phyloP scores from a whole-genome alignment of 2,888 invertebrate genomes.

The Polydrusus pterygomalis region DNA sequence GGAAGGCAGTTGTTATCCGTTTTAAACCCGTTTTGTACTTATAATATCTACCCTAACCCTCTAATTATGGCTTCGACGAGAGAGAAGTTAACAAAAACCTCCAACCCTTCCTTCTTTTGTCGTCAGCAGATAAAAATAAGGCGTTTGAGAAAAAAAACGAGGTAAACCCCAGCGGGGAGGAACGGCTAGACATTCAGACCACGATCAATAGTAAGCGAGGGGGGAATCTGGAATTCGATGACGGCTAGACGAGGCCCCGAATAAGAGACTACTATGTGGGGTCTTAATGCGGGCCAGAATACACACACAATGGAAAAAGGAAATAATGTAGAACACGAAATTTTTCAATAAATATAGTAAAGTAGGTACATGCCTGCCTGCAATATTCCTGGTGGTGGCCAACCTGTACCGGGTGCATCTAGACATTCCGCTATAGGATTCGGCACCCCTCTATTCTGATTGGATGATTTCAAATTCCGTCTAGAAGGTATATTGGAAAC shows the following conservation, averaged over 20 bases:
- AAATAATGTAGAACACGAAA: too few relatives aligned
- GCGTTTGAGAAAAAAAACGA: slow-evolving; percentile 34
- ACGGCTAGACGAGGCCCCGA: slow-evolving; percentile 53
- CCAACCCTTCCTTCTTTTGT: slow-evolving; percentile 46
- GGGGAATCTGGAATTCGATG: slow-evolving; percentile 49
- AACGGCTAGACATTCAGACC: slow-evolving; percentile 54
- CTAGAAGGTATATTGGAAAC: too few relatives aligned
- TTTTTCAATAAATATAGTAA: too few relatives aligned
- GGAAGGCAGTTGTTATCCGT: slow-evolving; percentile 28
- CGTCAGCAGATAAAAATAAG: slow-evolving; percentile 48
- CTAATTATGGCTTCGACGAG: slow-evolving; percentile 21
- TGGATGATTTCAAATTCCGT: too few relatives aligned
- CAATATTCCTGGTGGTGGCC: too few relatives aligned
- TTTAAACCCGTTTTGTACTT: slow-evolving; percentile 23
- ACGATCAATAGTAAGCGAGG: slow-evolving; percentile 50
- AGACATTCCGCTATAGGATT: too few relatives aligned
- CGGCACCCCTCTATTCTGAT: too few relatives aligned
- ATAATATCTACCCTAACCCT: slow-evolving; percentile 21
- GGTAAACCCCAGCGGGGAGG: slow-evolving; percentile 42
- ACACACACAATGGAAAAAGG: too few relatives aligned
- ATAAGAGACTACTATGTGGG: slow-evolving; percentile 35
- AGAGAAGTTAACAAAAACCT: slow-evolving; percentile 45
- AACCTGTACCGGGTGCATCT: too few relatives aligned
- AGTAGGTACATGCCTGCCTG: too few relatives aligned
- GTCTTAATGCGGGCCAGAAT: background rate